Base-by-base conservation (phyloP, 64 coral and sea anemone genomes). In the Dendrophyllia cribrosa region DNA sequence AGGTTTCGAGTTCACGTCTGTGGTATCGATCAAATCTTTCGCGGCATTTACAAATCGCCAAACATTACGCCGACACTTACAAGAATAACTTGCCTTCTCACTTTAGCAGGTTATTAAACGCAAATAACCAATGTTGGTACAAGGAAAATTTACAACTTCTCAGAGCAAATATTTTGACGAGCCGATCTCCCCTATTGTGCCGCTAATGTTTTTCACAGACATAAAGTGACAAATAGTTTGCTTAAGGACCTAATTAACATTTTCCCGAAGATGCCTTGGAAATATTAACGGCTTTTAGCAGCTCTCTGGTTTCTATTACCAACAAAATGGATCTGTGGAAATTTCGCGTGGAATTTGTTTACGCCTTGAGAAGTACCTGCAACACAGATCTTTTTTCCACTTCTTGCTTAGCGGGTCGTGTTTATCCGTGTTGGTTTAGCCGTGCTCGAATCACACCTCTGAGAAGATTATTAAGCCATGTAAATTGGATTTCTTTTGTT, bases 171-270 rank as follows among this genome's bases (percentile, higher is more conserved):
- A 84, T 84, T 67, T 84, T 46, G 58, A 48, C 43, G 62, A 51
- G 80, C 11, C 45, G 8, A 51, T 68, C 62, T 84, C 44, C 22
- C 26, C 44, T 51, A 80, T 67, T 84, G 60, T 84, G 80, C 22
- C 80, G 20, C 62, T 84, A 67, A 84, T 84, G 80, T 84, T 48
- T 50, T 48, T 84, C n/a, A 50, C 80, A 84, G 61, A 84, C 80
- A 84, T 49, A 49, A 34, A 67, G 47, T 84, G 80, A 84, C 80
- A 84, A 84, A 67, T 67, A 84, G 62, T 84, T 83, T 83, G 61
- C 79, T 83, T 83, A 83, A 84, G 62, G 62, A 84, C 60, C 61
- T 46, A 84, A 84, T 84, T 84, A 84, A 84, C 60, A 68, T 84
- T 51, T 84, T 82, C 6, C 20, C 58, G 19, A 48, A 68, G 62